Evolutionary conservation across 30 jellyfish, hydroid and myxozoan species (phyloP), one percentile per base, ranked within the genome.

Genomic region (Aurelia sp.): DNA sequence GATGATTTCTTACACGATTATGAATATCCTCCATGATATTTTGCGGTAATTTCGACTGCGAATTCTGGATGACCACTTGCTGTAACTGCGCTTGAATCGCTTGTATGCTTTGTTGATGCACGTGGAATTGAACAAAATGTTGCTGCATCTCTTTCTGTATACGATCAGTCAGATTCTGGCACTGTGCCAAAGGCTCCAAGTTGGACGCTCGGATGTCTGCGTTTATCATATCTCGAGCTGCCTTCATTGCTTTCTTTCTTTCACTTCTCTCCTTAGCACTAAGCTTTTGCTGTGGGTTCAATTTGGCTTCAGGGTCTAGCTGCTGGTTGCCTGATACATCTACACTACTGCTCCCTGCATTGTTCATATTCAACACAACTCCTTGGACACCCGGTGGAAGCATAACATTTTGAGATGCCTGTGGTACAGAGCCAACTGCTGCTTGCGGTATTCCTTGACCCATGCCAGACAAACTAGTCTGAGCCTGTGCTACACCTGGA

Each of bases 61-160:
- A 87, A 37, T 81, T 70, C 53, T 89, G 95, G 62, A 71, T 71
- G 74, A 94, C 88, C 17, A 84, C 76, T 80, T 88, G 97, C 44
- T 94, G 99, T 48, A 94, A 62, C 59, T 94, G 99, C 27, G 74
- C 78, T 79, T 94, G 99, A 13, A 94, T 72, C 6, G 92, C 90
- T 66, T 94, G 96, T 2, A 94, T 84, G 64, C 86, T 96, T 65
- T 94, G 97, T 22, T 97, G 99, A 63, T 94, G 99, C 23, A 81
- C 79, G 58, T 94, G 99, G 64, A 94, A 94, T 88, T 94, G 97
- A 87, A 94, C 66, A 73, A 94, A 94, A 52, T 94, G 97, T 22
- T 90, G 97, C 61, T 94, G 97, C 81, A 90, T 78, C 64, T 94
- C 99, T 55, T 68, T 75, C 79, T 94, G 95, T 20, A 94, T 81